Evolutionary conservation across 2,888 invertebrate genomes (phyloP), one percentile per base, ranked within the genome.

Genomic region (Drosophila aldrichi): DNA sequence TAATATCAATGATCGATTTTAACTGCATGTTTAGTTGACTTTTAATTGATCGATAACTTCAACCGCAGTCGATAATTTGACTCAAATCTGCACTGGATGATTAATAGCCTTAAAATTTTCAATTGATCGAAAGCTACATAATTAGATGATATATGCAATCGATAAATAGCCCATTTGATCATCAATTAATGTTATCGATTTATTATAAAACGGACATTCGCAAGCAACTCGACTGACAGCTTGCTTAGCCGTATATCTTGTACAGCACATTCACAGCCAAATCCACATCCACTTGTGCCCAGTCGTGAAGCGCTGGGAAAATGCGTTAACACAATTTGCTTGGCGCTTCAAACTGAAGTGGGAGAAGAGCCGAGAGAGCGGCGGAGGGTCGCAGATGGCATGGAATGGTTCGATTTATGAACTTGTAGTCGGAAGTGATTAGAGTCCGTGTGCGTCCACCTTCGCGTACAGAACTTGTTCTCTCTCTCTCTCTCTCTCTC

Each of bases 401-500:
- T 48, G 43, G 32, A 46, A 56, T 57, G 67, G 29, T 14, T 51
- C 81, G 75, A 88, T 88, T 86, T 86, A 83, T 84, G 82, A 73
- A 79, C 85, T 68, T 80, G 74, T 87, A 79, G 76, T 88, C 84
- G 83, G 88, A 82, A 86, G 83, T 83, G 83, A 88, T 83, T 83
- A 82, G 82, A 82, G 73, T 70, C 73, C 51, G 56, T 65, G 49
- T 75, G 82, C 65, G 80, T 79, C 75, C 82, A 71, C 61, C 69
- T 57, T 57, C 32, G 34, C 54, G 61, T 36, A 54, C 64, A 61
- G 57, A 48, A 49, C 49, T 22, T 43, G 41, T 41, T 73, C 48
- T 49, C 66, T 38, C 25, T 68, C 25, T 25, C 25, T 25, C 25
- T 25, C 25, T 25, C 22, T 49, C 66, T 38, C 25, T 68, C 68